These are phyloP conservation scores for Eupithecia exiguata DNA, from an alignment of 2,888 invertebrate species.

Conservation along the genomic window DNA sequence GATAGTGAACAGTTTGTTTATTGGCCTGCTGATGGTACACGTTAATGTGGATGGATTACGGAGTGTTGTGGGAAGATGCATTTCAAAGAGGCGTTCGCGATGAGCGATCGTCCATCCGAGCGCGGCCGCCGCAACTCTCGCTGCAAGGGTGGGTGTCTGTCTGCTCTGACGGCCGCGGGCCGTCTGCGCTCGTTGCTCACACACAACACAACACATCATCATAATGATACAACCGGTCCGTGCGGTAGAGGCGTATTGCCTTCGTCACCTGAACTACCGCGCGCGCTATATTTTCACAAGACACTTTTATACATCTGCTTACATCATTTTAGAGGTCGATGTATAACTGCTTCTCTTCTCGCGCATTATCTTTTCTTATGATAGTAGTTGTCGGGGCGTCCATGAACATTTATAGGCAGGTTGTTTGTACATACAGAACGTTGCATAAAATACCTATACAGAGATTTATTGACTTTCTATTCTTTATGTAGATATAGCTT, in stretches of 20 bases:
- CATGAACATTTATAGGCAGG: neutral
- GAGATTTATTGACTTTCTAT: neutral
- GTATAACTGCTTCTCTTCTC: neutral
- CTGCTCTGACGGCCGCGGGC: constrained; percentile 59
- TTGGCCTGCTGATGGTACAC: constrained; percentile 78
- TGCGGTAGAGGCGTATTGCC: constrained; percentile 35
- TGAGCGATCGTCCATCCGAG: constrained; percentile 83
- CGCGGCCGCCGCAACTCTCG: constrained; percentile 82
- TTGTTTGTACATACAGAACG: neutral
- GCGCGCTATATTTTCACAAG: constrained; percentile 38
- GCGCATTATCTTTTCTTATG: constrained; percentile 1
- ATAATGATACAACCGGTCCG: constrained; percentile 46
- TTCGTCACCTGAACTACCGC: constrained; percentile 40
- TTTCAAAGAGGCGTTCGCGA: constrained; percentile 83
- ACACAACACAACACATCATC: constrained; percentile 46
- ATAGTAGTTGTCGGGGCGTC: neutral
- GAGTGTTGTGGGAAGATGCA: constrained; percentile 81
- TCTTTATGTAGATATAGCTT: neutral
- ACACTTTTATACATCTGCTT: constrained; percentile 25
- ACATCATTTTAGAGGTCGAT: constrained; percentile 15
- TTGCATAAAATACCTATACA: neutral
- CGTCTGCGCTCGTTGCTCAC: constrained; percentile 53
- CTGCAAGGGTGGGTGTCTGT: constrained; percentile 82
- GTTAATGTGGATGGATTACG: constrained; percentile 80
- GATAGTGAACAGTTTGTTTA: constrained; percentile 76